Conservation (phyloP, 2,888 invertebrate genomes). For the Scaptomyza tumidula region DNA sequence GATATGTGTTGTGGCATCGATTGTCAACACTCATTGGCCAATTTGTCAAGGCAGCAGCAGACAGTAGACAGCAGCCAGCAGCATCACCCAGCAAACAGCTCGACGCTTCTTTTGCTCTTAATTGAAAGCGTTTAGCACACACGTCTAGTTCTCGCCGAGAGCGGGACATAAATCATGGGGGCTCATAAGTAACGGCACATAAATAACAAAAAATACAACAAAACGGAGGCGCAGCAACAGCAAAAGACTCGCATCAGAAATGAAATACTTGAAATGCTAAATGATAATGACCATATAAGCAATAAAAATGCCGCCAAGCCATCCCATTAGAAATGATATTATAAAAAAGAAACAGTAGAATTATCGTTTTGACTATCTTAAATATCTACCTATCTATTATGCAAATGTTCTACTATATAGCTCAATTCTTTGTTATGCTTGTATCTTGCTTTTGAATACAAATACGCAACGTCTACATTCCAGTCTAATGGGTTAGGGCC, state of each 20-base stretch:
- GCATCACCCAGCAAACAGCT: not conserved
- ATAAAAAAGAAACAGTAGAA: not conserved
- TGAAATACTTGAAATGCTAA: conserved; percentile 40
- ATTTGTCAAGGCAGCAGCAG: conserved; percentile 47
- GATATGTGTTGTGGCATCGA: conserved; percentile 39
- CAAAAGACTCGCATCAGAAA: conserved; percentile 45
- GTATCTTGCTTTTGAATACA: not conserved
- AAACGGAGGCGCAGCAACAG: conserved; percentile 50
- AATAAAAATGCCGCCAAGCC: conserved; percentile 18
- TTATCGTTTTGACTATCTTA: conserved; percentile 1
- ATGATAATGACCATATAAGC: conserved; percentile 32
- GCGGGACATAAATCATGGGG: conserved; percentile 69
- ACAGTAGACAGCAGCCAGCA: conserved; percentile 5
- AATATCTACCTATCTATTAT: conserved; percentile 6
- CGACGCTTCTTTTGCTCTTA: conserved; percentile 63
- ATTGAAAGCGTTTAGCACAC: conserved; percentile 77
- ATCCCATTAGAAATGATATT: not conserved
- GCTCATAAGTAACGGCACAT: conserved; percentile 79
- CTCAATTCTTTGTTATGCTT: conserved; percentile 2
- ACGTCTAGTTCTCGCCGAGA: conserved; percentile 52
- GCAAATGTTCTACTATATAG: conserved; percentile 10
- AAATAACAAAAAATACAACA: conserved; percentile 50
- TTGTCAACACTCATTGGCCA: conserved; percentile 58
- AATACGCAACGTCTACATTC: conserved; percentile 7
- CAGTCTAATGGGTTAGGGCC: conserved; percentile 38